Base-by-base conservation (phyloP, 2,113 vertebrate genomes). In the Alethe diademata region DNA sequence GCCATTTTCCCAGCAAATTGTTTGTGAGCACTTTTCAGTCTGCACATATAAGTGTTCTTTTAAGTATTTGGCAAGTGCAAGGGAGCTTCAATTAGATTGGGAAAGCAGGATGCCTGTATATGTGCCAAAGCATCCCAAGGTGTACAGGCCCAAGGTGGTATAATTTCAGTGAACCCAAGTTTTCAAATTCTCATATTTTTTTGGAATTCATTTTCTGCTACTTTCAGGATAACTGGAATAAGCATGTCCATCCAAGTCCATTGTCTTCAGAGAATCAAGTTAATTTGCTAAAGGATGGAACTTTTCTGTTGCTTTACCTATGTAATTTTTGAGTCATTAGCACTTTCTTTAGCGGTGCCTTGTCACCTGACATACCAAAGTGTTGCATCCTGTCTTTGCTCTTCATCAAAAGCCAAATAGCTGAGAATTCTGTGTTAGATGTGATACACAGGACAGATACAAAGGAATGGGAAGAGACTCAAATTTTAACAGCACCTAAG, bases 271-370 rank as follows among this genome's bases (percentile, higher is more conserved):
- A 79, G 54, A 92, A 51, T 57, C 48, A 22, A 91, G 14, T 19
- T 90, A 50, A 87, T 95, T 82, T 91, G 15, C 50, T 72, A 72
- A 64, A 61, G 2, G 0, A 58, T 94, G 50, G 53, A 92, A 93
- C 43, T 92, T 91, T 48, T 25, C 45, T 69, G 6, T 92, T 85
- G 62, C 80, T 94, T 89, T 25, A 11, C 43, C 33, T 33, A 0
- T 76, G 42, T 87, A 78, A 82, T 78, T 87, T 83, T 84, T 74
- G 70, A 95, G 58, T 92, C 81, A 85, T 76, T 91, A 95, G 53
- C 85, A 86, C 87, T 88, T 84, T 26, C 84, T 72, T 91, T 65
- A 76, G 36, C 0, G 0, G 45, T 65, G 40, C 0, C 0, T 91
- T 87, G 35, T 58, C 6, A 0, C 71, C 89, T 86, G 78, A 69